These are phyloP conservation scores for Drosophila borealis DNA, from an alignment of 2,888 invertebrate species.

Conservation along the genomic window DNA sequence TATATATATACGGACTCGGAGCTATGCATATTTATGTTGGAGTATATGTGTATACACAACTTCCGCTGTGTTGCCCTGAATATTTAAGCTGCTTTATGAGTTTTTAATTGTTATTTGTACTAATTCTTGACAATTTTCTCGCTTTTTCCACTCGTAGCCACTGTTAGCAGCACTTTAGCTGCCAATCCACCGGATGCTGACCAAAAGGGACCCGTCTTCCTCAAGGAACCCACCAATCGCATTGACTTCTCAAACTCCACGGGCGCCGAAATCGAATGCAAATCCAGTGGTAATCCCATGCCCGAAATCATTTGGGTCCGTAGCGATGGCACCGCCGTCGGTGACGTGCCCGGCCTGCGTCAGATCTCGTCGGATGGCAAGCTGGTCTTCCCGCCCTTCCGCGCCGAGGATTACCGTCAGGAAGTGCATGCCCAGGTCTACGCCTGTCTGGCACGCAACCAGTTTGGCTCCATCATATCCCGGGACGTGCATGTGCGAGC, in stretches of 20 bases:
- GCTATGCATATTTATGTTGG: background rate
- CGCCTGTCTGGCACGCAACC: conserved; percentile 95
- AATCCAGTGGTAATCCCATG: conserved; percentile 94
- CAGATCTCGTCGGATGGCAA: conserved; percentile 96
- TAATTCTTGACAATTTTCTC: conserved; percentile 19
- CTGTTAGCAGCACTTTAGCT: conserved; percentile 60
- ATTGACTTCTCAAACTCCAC: conserved; percentile 97
- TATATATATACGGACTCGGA: conserved; percentile 2
- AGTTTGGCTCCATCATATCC: conserved; percentile 95
- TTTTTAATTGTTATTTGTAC: conserved; percentile 38
- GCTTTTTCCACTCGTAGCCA: conserved; percentile 37
- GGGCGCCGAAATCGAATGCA: conserved; percentile 96
- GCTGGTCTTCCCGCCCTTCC: conserved; percentile 96
- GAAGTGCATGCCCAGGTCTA: conserved; percentile 98
- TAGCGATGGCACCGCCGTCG: conserved; percentile 95
- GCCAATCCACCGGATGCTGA: conserved; percentile 88
- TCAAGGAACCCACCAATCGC: conserved; percentile 95
- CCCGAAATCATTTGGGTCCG: conserved; percentile 97
- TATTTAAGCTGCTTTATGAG: conserved; percentile 29
- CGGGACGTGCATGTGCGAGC: conserved; percentile 97
- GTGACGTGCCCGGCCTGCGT: conserved; percentile 94
- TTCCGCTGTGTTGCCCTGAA: conserved; percentile 61
- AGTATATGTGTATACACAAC: conserved; percentile 23
- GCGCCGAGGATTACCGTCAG: conserved; percentile 96
- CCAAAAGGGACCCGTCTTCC: conserved; percentile 95